A percentile compares a stretch with the other conserved stretches of the same genome.
Conservation (phyloP, 1,140 invertebrate genomes). For the Heliothis subflexa region DNA sequence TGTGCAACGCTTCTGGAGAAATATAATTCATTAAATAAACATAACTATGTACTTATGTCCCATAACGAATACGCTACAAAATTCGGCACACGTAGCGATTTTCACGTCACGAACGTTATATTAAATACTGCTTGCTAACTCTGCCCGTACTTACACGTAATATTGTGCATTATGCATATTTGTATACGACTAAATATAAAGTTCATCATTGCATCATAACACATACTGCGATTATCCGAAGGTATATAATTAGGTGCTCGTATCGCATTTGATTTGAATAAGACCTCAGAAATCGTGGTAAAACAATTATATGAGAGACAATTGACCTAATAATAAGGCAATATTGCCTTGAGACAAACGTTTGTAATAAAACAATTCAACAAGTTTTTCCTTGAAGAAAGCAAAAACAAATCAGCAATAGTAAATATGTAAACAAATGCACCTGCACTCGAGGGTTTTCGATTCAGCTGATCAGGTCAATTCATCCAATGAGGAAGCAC, state of each 20-base stretch:
- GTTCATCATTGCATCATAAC: conserved; percentile 21
- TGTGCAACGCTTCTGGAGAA: conserved; percentile 25
- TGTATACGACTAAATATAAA: background rate
- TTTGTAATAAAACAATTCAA: conserved; percentile 7
- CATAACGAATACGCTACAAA: conserved; percentile 7
- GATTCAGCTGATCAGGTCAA: conserved; percentile 64
- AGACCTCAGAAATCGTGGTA: background rate
- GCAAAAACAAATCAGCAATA: conserved; percentile 43
- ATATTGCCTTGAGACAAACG: conserved; percentile 35
- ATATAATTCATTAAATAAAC: conserved; percentile 5
- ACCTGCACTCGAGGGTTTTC: conserved; percentile 72
- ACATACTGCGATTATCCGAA: conserved; percentile 33
- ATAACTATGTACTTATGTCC: no score
- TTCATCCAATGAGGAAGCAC: conserved; percentile 65
- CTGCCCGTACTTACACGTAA: background rate
- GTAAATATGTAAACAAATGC: conserved; percentile 63
- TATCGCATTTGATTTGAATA: conserved; percentile 25
- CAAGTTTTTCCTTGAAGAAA: conserved; percentile 36
- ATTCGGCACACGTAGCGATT: background rate
- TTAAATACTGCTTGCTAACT: conserved; percentile 7
- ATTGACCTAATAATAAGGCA: conserved; percentile 32
- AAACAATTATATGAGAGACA: conserved; percentile 1
- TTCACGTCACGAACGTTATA: conserved; percentile 14
- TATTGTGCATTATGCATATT: conserved; percentile 1
- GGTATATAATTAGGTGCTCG: background rate